Evolutionary conservation across 2,888 invertebrate genomes (phyloP), one percentile per base, ranked within the genome.

Genomic region (Melanargia galathea): DNA sequence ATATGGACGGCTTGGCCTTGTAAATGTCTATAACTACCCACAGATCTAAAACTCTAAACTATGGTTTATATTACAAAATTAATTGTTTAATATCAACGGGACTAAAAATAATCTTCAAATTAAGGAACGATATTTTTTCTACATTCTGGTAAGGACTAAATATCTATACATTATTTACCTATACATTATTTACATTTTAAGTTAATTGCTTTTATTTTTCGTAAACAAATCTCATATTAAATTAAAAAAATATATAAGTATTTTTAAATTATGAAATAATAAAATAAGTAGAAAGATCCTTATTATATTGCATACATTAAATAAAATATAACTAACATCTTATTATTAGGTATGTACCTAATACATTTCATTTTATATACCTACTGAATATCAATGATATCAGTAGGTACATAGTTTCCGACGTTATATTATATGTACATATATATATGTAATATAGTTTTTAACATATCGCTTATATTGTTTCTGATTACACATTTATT

Each of bases 1-100:
- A 24, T 79, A 82, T 87, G 90, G 90, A 90, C 90, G 90, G 90
- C 87, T 78, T 87, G 83, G 86, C 88, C 87, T 87, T 81, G 71
- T 60, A 45, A 62, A 67, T 59, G 35, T 66, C 49, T 70, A 48
- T 51, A 59, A 61, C 33, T 63, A 66, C 40, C 46, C 46, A 54
- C 69, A 67, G 69, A 69, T 71, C 70, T 65, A 43, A 38, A 63
- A 60, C 51, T 40, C 35, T 52, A 68, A 54, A 52, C 61, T 45
- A 57, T 45, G 43, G n/a, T 57, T 58, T 63, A 62, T 57, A 63
- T 57, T 62, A 61, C 60, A 65, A 63, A 62, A 69, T 55, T 62
- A 65, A 56, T 57, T 64, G 62, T 58, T 66, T 55, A 65, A 63
- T 64, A 66, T 57, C 63, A 66, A 69, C 58, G 65, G 62, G 68